A percentile compares a stretch with the other conserved stretches of the same genome.
These are phyloP conservation scores for Onthophagus taurus DNA, from an alignment of 1,140 invertebrate species.

Conservation along the genomic window DNA sequence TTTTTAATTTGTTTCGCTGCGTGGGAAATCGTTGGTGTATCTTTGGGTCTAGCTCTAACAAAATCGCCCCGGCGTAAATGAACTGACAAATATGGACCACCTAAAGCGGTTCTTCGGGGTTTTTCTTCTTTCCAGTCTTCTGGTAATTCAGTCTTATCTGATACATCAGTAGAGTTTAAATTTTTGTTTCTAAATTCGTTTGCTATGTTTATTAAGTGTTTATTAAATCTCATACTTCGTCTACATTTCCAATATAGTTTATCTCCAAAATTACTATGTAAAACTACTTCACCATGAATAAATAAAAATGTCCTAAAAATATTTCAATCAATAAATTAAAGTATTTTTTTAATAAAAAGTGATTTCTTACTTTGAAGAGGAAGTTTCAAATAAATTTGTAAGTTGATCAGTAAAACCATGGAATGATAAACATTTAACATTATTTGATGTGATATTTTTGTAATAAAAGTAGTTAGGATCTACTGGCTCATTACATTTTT, in stretches of 20 bases:
- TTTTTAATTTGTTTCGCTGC: conserved; percentile 62
- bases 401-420: conserved; percentile 69
- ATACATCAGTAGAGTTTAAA: conserved; percentile 58
- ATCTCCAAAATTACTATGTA: conserved; percentile 82
- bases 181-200: conserved; percentile 56
- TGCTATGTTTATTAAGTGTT: conserved; percentile 57
- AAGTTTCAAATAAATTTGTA: conserved; percentile 42
- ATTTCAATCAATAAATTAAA: neutral
- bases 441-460: conserved; percentile 52
- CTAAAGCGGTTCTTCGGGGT: conserved; percentile 43
- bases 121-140: conserved; percentile 55
- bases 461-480: conserved; percentile 42
- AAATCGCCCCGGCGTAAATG: conserved; percentile 85
- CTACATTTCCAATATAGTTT: conserved; percentile 75
- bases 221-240: conserved; percentile 84
- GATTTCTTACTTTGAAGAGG: conserved; percentile 35
- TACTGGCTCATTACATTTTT: conserved; percentile 41
- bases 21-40: conserved; percentile 61
- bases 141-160: conserved; percentile 49
- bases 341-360: conserved; percentile 12
- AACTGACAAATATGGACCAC: conserved; percentile 67
- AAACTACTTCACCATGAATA: conserved; percentile 76
- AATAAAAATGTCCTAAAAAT: conserved; percentile 59
- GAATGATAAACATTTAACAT: conserved; percentile 69
- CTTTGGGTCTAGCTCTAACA: conserved; percentile 50